Percentiles rank a stretch among this genome's conserved stretches.
These are phyloP conservation scores for Gambusia holbrooki DNA, from an alignment of 2,113 vertebrate genomes.

Conservation along the genomic window DNA sequence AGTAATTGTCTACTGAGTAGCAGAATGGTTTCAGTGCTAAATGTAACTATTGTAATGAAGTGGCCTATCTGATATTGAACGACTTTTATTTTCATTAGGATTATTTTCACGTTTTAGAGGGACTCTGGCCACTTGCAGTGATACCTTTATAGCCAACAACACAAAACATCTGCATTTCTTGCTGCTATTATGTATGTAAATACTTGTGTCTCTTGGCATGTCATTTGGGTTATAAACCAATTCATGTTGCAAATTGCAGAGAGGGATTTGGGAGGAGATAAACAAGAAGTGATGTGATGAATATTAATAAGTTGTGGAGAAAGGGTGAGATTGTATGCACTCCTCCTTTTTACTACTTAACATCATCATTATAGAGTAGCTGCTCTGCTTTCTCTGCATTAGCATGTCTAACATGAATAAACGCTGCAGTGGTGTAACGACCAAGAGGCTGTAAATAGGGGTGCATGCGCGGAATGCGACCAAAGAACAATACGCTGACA, in stretches of 20 bases:
- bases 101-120: too few species aligned
- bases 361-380: background rate
- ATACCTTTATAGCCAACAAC: background rate
- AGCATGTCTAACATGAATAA: background rate
- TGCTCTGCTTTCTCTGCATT: background rate
- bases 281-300: background rate
- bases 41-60: background rate
- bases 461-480: background rate
- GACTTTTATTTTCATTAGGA: background rate
- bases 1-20: background rate
- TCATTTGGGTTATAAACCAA: background rate
- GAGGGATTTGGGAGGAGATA: background rate
- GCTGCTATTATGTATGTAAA: background rate
- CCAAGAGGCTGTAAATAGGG: background rate
- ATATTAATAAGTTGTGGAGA: background rate
- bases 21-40: background rate
- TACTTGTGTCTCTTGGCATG: background rate
- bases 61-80: background rate
- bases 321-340: background rate
- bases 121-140: background rate
- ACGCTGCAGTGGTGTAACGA: background rate
- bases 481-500: conserved; percentile 20
- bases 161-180: background rate
- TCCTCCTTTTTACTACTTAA: background rate
- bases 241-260: background rate